Percentiles rank a stretch among this genome's conserved stretches.
phyloP scores from a whole-genome alignment of 2,797 vertebrate genomes.

The Sebastes trivittatus region DNA sequence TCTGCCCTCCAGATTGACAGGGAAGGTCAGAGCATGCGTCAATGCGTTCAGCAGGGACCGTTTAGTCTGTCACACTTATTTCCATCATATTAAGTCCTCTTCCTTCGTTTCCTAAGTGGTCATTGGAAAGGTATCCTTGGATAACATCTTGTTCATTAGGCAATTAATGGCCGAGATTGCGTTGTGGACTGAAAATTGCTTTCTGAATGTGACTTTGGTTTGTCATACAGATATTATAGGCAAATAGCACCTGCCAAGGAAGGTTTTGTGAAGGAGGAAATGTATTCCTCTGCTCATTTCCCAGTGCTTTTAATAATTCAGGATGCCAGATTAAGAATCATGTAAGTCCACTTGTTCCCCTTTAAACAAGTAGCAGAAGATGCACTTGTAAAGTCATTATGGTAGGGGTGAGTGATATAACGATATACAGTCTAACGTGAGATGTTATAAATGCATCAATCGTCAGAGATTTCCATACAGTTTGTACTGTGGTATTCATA shows the following conservation, averaged over 20 bases:
- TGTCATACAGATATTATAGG: conserved; percentile 59
- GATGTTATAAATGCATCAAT: neutral
- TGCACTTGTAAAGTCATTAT: conserved; percentile 19
- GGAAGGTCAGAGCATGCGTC: conserved; percentile 73
- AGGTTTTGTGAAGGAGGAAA: conserved; percentile 50
- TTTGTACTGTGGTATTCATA: neutral
- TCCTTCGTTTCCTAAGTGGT: conserved; percentile 68
- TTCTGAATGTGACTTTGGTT: conserved; percentile 77
- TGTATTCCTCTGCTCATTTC: conserved; percentile 53
- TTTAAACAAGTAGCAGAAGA: conserved; percentile 16
- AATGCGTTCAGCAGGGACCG: conserved; percentile 59
- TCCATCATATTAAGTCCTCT: conserved; percentile 79
- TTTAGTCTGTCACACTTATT: conserved; percentile 80
- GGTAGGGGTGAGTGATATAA: neutral
- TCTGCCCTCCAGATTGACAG: conserved; percentile 77
- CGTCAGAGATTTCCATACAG: neutral
- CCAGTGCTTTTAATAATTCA: conserved; percentile 65
- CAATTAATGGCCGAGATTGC: conserved; percentile 70
- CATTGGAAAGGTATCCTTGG: conserved; percentile 71
- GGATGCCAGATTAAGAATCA: conserved; percentile 45
- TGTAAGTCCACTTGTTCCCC: conserved; percentile 23
- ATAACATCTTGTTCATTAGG: conserved; percentile 76
- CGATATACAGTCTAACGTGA: neutral
- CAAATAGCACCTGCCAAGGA: conserved; percentile 54
- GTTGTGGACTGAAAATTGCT: conserved; percentile 66